Conservation (phyloP, 2,797 vertebrate species). For the Loriculus beryllinus region DNA sequence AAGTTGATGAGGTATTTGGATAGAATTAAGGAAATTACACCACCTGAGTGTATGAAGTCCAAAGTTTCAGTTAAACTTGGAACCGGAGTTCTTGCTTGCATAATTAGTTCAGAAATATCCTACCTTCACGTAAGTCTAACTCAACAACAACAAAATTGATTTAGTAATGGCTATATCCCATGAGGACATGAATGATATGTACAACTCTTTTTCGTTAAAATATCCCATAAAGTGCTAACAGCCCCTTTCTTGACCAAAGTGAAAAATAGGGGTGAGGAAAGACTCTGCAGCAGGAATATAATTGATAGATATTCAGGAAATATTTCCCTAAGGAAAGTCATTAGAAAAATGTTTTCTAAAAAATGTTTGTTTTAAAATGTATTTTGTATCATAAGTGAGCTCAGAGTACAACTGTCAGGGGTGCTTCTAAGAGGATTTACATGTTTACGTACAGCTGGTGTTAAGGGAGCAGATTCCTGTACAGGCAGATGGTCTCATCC, state of each 20-base stretch:
- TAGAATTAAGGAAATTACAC: neutral
- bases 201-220: neutral
- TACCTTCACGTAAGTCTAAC: neutral
- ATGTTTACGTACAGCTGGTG: neutral
- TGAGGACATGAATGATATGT: neutral
- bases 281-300: neutral
- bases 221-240: neutral
- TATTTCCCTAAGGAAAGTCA: neutral
- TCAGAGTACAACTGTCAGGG: neutral
- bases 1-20: neutral
- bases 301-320: neutral
- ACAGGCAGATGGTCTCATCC: neutral
- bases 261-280: neutral
- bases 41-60: neutral
- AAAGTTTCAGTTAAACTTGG: neutral
- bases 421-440: neutral
- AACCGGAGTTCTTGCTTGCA: neutral
- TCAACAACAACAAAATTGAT: constrained; percentile 6
- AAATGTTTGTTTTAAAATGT: neutral
- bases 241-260: neutral
- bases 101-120: constrained; percentile 37
- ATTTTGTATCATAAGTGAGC: neutral
- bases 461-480: neutral
- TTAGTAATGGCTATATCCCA: neutral
- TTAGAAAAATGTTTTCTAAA: neutral